These are phyloP conservation scores for Bujurquina vittata DNA, from an alignment of 2,113 vertebrate genomes.

Conservation along the genomic window DNA sequence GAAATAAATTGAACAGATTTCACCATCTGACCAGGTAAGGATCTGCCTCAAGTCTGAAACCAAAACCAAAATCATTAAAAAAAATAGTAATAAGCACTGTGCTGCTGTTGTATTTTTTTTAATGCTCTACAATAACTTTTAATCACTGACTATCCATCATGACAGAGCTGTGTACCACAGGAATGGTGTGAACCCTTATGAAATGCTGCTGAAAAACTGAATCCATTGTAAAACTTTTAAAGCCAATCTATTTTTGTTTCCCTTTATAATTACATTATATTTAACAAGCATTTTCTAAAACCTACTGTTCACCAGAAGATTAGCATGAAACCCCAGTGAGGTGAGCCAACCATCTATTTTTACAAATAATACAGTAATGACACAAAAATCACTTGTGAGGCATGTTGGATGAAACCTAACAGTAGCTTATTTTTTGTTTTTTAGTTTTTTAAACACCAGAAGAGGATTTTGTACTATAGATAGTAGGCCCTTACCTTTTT, in stretches of 20 bases:
- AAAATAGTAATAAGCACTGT: fast-evolving
- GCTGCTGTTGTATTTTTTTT: not conserved
- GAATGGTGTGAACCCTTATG: not conserved
- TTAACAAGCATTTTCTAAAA: not conserved
- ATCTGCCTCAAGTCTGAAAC: not conserved
- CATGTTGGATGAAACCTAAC: no score
- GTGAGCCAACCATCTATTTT: no score
- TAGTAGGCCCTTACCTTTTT: no score
- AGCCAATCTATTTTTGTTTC: not conserved
- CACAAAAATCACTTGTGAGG: no score
- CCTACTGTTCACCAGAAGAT: not conserved
- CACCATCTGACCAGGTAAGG: not conserved
- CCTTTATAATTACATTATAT: no score
- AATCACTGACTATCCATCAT: no score
- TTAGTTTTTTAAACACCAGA: no score
- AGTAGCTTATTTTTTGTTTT: no score
- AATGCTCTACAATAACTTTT: not conserved
- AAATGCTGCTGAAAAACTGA: fast-evolving
- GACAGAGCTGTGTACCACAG: not conserved
- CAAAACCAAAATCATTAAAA: not conserved
- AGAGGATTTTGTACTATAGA: no score
- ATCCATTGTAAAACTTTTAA: not conserved
- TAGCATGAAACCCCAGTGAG: not conserved
- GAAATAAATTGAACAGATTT: not conserved
- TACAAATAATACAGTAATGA: no score